Evolutionary conservation across 2,888 invertebrate genomes (phyloP).

Genomic region (Drosophila birchii): DNA sequence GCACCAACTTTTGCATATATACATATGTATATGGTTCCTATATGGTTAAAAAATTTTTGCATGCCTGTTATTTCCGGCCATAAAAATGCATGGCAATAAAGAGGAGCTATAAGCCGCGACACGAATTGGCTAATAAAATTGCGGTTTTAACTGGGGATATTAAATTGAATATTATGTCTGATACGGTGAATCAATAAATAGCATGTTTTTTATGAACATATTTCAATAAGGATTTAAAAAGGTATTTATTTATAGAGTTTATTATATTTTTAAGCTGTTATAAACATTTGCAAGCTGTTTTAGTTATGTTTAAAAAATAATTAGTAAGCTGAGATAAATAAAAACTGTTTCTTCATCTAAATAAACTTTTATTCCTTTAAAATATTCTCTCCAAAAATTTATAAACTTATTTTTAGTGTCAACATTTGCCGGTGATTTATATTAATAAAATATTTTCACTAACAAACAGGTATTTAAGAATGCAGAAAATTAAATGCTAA

Average conservation of each 20-base stretch:
- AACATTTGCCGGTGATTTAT: neutral
- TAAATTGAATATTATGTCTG: constrained; percentile 1
- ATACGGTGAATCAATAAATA: constrained; percentile 1
- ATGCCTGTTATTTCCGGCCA: constrained; percentile 4
- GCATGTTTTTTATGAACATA: neutral
- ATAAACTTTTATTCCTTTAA: too few relatives aligned
- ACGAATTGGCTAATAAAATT: constrained; percentile 14
- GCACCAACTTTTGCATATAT: constrained; percentile 22
- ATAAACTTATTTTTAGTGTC: neutral
- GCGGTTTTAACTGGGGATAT: constrained; percentile 3
- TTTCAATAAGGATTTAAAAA: neutral
- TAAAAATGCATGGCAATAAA: constrained; percentile 12
- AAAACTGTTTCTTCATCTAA: neutral
- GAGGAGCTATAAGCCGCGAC: constrained; percentile 4
- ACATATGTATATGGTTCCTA: neutral
- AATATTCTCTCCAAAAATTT: too few relatives aligned
- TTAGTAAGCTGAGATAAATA: neutral
- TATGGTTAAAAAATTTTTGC: constrained; percentile 4
- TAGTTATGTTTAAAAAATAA: neutral
- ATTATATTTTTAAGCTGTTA: neutral
- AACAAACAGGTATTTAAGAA: neutral
- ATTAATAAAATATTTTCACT: neutral
- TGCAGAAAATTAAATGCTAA: too few relatives aligned
- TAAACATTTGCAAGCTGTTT: neutral
- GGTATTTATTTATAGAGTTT: neutral